Base-by-base conservation (phyloP, 2,888 invertebrate genomes). In the Scaptomyza tumidula region DNA sequence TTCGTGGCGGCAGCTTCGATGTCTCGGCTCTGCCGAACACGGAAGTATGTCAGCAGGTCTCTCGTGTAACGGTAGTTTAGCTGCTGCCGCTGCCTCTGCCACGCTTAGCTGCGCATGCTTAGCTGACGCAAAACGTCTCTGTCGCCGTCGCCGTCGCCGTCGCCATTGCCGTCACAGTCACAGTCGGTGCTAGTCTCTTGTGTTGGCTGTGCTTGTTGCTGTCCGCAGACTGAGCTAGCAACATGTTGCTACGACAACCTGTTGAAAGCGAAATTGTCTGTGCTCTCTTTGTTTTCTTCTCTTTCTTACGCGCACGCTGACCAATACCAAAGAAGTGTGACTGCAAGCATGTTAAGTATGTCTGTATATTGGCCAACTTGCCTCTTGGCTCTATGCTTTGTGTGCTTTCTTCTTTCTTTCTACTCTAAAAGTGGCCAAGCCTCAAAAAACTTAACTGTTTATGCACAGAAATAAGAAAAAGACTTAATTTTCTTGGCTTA, bases 41-140 rank as follows among this genome's bases (percentile, higher is more conserved):
- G 92, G 92, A 92, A 92, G 92, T 92, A 88, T 92, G 92, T 92
- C 92, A 92, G 92, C 91, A 92, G 92, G 92, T 92, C 91, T 92
- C 89, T 90, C 83, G 86, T 85, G 83, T 92, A 92, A 92, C 92
- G 92, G 92, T 91, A 91, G 76, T 89, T 86, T 86, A 68, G 67
- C 80, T 77, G 78, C 82, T 70, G 66, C 70, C 53, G 70, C 56
- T 63, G 69, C 67, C 80, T 79, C 73, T 53, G 81, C 69, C 83
- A 88, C 79, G 87, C 86, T 88, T 76, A 88, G 81, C 75, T 89
- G 87, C 75, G 69, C 80, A 84, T 86, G 88, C 69, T 79, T 81
- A 80, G 75, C 88, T 33, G 79, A 64, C 75, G 75, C 75, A 68
- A 68, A 72, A 67, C 65, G 56, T 60, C 70, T 65, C 68, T 45